Evolutionary conservation across 2,113 vertebrate species (phyloP), one percentile per base, ranked within the genome.

Genomic region (Passerina amoena): DNA sequence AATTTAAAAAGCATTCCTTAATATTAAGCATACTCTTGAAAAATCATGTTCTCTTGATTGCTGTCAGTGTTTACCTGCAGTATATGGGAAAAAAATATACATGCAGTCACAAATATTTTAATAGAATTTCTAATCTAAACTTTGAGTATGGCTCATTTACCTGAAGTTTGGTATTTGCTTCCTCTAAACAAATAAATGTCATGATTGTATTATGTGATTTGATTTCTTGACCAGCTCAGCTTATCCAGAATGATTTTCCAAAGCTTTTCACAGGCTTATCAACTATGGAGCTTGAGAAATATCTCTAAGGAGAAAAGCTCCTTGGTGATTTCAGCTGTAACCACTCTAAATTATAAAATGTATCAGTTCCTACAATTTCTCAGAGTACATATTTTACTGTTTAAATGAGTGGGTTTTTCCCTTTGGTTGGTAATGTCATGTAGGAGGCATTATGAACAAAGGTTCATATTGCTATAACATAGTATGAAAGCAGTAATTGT

Each of bases 361-460:
- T 86, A 56, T 92, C 81, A 73, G 44, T 91, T 95, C 60, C 50
- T 94, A 59, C 66, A 65, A n/a, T 94, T 97, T 96, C 51, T 91
- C 20, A 20, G 59, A 79, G 59, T 75, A 53, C 88, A 37, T 60
- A 40, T 37, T 57, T 81, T 95, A 68, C 85, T 90, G 37, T 77
- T 96, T 88, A 97, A 94, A 95, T 92, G 44, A 13, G 50, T 89
- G 17, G 4, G 2, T 53, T 93, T 94, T 96, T 92, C 71, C 18
- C 30, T 57, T 92, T 82, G 65, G 53, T 51, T 78, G 68, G 61
- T 94, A 97, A 94, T 96, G 9, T 78, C 14, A 2, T 73, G 88
- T 96, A 95, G 87, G 82, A 96, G 81, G 88, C 73, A 92, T 56
- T 92, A 83, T 92, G 92, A 91, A 88, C 63, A 90, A 94, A 93